A percentile compares a stretch with the other conserved stretches of the same genome.
phyloP scores from a whole-genome alignment of 37 sponge, comb jelly and placozoan genomes.

The Halisarca cf. caerulea region DNA sequence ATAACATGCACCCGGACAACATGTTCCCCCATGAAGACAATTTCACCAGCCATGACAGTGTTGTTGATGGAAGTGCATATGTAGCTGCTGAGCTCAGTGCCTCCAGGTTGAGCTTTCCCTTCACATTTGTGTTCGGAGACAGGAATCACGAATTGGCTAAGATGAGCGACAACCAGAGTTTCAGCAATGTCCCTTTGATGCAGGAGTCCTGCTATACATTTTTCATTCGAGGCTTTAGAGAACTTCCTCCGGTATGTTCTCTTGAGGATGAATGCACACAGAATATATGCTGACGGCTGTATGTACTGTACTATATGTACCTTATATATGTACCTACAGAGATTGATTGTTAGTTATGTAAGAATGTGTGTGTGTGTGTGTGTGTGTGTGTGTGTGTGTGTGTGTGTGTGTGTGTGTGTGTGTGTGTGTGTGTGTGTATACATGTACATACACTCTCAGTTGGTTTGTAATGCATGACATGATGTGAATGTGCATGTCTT shows the following conservation, averaged over 20 bases:
- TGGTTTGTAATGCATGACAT: too few species aligned
- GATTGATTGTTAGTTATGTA: too few species aligned
- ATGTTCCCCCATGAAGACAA: background rate
- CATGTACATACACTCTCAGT: too few species aligned
- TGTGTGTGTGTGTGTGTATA: too few species aligned
- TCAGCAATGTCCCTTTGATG: background rate
- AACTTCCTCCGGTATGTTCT: background rate
- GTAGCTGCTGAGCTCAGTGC: slow-evolving; percentile 10
- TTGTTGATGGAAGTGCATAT: background rate
- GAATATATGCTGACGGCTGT: too few species aligned
- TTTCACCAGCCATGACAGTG: background rate
- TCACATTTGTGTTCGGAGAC: background rate
- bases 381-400: too few species aligned
- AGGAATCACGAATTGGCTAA: background rate
- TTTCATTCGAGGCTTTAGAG: background rate
- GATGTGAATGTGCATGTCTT: too few species aligned
- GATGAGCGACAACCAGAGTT: background rate
- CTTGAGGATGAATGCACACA: too few species aligned
- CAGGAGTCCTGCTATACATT: background rate
- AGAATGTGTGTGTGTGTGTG: too few species aligned
- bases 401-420: too few species aligned
- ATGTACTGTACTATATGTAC: too few species aligned
- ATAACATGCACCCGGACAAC: background rate
- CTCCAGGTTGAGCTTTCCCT: background rate
- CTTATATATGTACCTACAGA: too few species aligned